Percentiles rank a stretch among this genome's conserved stretches.
Conservation (phyloP, 2,888 invertebrate species). For the Volucella inflata region DNA sequence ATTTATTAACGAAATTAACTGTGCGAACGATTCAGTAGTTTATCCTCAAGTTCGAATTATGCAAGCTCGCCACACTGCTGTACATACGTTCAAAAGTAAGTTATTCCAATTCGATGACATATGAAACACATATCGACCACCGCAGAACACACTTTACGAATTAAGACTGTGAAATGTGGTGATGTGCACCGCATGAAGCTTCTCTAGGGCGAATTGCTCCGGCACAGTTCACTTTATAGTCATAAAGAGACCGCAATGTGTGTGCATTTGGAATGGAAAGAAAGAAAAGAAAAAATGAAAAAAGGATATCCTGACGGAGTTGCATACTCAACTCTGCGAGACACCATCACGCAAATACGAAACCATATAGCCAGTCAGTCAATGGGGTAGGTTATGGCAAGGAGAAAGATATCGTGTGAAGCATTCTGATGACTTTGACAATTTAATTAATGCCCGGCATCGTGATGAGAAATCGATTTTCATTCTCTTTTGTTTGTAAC, state of each 20-base stretch:
- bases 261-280: not conserved
- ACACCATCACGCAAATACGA: not conserved
- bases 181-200: not conserved
- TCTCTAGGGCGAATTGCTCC: not conserved
- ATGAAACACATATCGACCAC: not conserved
- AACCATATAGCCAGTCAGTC: not conserved
- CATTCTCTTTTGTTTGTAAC: too few species aligned
- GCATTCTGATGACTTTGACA: constrained; percentile 21
- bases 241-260: constrained; percentile 15
- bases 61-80: not conserved
- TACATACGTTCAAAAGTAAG: not conserved
- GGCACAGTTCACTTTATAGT: constrained; percentile 9
- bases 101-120: not conserved
- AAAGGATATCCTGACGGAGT: not conserved
- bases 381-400: constrained; percentile 16
- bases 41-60: not conserved
- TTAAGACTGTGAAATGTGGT: constrained; percentile 23
- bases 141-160: constrained; percentile 4
- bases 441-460: constrained; percentile 45
- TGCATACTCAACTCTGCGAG: too few species aligned
- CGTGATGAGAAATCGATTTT: constrained; percentile 37
- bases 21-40: constrained; percentile 2
- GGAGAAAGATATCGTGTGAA: constrained; percentile 20
- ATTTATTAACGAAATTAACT: constrained; percentile 10
- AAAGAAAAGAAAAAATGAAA: not conserved